Base-by-base conservation (phyloP, 1,140 invertebrate genomes). In the Drosophila persimilis region DNA sequence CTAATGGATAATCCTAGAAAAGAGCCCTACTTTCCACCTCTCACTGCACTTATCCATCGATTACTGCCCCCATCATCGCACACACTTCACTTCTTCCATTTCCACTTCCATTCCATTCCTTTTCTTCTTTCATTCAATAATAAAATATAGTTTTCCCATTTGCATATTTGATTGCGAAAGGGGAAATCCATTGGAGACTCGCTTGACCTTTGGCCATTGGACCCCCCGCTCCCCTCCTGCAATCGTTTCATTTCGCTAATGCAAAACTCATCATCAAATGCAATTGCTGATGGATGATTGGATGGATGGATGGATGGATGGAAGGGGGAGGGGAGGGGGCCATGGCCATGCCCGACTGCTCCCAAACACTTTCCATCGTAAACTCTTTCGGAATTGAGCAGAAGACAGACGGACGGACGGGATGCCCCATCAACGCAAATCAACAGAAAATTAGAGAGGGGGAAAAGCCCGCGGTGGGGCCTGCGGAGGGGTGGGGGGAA, bases 351-450 rank as follows among this genome's bases (percentile, higher is more conserved):
- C 50, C 48, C 55, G 65, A 69, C 61, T 71, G 59, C 72, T 57
- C 51, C 44, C 8, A 45, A 71, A 60, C 51, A 75, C 73, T 75
- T 75, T 75, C 73, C 55, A 75, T 75, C 62, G 73, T 75, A 67
- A 75, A 75, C 73, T 75, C 71, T 51, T 41, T 41, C 54, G 26
- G 63, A 75, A 60, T 66, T 55, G 43, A 75, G 22, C 55, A 51
- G 50, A 39, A 39, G 35, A 39, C 35, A 4, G 3, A 39, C 45
- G 6, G 29, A 29, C 6, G 29, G 9, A 35, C 51, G 8, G 67
- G 67, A 35, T 17, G 51, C 63, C 17, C 24, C 63, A 48, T 55
- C 61, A 67, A 29, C 71, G 67, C 56, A 70, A 73, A 75, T 84
- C 71, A 26, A 24, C 9, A 15, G 29, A 45, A 39, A 56, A 35